These are phyloP conservation scores for Hyperoplus immaculatus DNA, from an alignment of 2,797 vertebrate species.

Conservation along the genomic window DNA sequence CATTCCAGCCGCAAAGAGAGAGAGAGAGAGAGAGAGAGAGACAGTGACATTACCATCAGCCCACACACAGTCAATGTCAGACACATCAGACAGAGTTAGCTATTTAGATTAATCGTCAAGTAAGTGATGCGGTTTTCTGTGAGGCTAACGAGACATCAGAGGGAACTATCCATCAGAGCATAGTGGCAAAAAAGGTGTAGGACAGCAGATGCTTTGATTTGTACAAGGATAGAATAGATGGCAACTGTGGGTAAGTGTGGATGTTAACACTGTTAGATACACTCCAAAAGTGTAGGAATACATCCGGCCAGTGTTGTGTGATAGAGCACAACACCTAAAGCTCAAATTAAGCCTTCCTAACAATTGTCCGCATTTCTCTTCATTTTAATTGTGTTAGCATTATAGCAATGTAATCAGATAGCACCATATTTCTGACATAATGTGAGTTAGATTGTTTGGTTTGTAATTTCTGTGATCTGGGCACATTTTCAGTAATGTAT, in stretches of 20 bases:
- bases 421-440: too few relatives aligned
- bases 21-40: neutral
- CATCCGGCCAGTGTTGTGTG: too few relatives aligned
- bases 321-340: neutral
- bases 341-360: neutral
- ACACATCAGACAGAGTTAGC: conserved; percentile 34
- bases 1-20: conserved; percentile 11
- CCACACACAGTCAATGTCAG: conserved; percentile 53
- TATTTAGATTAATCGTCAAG: conserved; percentile 60
- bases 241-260: neutral
- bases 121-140: conserved; percentile 39
- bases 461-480: too few relatives aligned
- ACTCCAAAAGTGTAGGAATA: neutral
- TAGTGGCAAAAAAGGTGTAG: conserved; percentile 6
- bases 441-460: too few relatives aligned
- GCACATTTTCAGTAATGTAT: neutral
- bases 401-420: neutral
- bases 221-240: neutral
- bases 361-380: neutral
- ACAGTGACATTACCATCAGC: conserved; percentile 37
- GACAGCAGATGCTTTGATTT: conserved; percentile 28
- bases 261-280: neutral
- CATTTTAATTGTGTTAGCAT: neutral
- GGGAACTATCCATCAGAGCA: conserved; percentile 5
- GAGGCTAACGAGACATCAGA: conserved; percentile 21